These are phyloP conservation scores for Acomys russatus DNA, from an alignment of 2,797 vertebrate genomes.

Conservation along the genomic window DNA sequence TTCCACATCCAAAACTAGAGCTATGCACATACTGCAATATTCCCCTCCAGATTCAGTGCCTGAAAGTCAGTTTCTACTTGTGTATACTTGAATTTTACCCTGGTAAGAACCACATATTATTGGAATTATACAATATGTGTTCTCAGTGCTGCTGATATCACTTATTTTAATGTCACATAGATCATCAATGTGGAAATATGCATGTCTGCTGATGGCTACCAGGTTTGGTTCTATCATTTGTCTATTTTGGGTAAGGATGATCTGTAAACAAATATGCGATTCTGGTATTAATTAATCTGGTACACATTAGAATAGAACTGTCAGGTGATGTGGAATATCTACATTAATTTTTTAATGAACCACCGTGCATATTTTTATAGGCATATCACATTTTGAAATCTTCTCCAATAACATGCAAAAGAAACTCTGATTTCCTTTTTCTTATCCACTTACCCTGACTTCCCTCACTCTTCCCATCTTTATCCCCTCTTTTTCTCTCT, in stretches of 20 bases:
- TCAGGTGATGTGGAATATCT: not conserved
- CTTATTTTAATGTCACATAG: not conserved
- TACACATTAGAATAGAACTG: not conserved
- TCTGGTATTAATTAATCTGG: not conserved
- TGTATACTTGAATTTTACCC: not conserved
- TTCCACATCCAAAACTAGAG: not conserved
- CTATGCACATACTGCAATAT: not conserved
- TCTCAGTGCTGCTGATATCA: not conserved
- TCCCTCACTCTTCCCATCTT: not conserved
- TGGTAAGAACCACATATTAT: no score
- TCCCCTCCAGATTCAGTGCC: fast-evolving
- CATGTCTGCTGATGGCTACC: not conserved
- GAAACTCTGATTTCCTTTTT: not conserved
- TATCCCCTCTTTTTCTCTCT: not conserved
- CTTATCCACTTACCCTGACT: not conserved
- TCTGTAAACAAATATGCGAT: not conserved
- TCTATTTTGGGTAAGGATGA: not conserved
- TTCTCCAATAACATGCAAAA: no score
- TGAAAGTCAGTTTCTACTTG: not conserved
- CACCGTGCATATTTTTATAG: not conserved
- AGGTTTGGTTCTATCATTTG: not conserved
- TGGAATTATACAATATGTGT: not conserved
- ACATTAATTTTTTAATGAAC: not conserved
- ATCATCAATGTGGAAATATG: not conserved
- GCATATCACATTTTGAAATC: not conserved